Conservation (phyloP, 2,888 invertebrate species). For the Stenodera caucasica region DNA sequence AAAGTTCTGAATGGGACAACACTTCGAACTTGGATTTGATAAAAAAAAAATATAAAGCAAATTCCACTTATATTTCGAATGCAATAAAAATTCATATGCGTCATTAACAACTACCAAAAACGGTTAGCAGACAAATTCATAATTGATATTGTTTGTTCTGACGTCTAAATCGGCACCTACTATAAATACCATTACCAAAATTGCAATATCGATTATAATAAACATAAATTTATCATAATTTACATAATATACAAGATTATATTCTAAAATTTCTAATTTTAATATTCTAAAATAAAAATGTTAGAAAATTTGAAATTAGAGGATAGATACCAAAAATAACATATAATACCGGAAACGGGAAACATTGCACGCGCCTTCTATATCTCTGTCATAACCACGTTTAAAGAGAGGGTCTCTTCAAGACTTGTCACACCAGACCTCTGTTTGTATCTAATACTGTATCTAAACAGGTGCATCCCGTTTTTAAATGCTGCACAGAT, state of each 20-base stretch:
- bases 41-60: not conserved
- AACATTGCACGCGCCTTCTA: conserved; percentile 30
- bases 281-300: too few relatives aligned
- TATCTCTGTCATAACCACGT: conserved; percentile 21
- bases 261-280: too few relatives aligned
- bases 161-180: conserved; percentile 5
- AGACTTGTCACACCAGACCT: not conserved
- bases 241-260: too few relatives aligned
- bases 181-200: conserved; percentile 5
- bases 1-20: not conserved
- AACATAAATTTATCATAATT: not conserved
- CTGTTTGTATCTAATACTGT: conserved; percentile 22
- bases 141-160: conserved; percentile 8
- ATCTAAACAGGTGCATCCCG: conserved; percentile 29
- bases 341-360: conserved; percentile 30
- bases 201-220: not conserved
- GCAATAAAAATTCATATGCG: conserved; percentile 6
- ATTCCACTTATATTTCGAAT: not conserved
- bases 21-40: too few relatives aligned
- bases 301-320: not conserved
- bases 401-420: conserved; percentile 2
- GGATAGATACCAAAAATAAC: conserved; percentile 27
- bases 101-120: conserved; percentile 1
- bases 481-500: conserved; percentile 19
- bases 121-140: conserved; percentile 4